phyloP scores from a whole-genome alignment of 2,888 invertebrate genomes.

The Crocallis elinguaria region DNA sequence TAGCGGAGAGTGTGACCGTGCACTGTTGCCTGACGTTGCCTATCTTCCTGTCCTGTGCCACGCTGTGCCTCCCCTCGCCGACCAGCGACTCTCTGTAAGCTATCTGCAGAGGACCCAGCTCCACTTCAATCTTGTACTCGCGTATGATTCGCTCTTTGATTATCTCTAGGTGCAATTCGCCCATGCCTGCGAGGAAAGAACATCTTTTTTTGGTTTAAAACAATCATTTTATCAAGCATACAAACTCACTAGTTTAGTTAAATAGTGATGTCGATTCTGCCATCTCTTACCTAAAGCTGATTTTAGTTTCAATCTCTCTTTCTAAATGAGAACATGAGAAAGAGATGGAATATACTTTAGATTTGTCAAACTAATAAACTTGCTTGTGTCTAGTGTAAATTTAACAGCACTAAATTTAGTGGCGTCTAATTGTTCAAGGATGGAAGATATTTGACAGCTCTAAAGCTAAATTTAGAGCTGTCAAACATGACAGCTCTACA shows the following conservation, averaged over 20 bases:
- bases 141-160: slow-evolving; percentile 94
- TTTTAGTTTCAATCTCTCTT: too few species aligned
- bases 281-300: too few species aligned
- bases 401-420: too few species aligned
- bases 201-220: not conserved
- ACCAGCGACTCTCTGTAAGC: slow-evolving; percentile 93
- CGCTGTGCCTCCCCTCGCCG: slow-evolving; percentile 68
- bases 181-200: slow-evolving; percentile 92
- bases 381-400: too few species aligned
- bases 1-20: slow-evolving; percentile 86
- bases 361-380: too few species aligned
- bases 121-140: slow-evolving; percentile 96
- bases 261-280: too few species aligned
- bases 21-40: slow-evolving; percentile 86
- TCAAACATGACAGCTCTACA: too few species aligned
- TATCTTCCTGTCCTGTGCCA: slow-evolving; percentile 86
- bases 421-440: too few species aligned
- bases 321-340: too few species aligned
- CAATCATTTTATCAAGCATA: not conserved
- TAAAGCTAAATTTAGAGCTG: too few species aligned
- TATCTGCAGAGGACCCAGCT: slow-evolving; percentile 95
- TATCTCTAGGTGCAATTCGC: slow-evolving; percentile 98
- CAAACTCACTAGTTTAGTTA: not conserved
- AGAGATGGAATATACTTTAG: too few species aligned
- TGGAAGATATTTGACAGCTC: too few species aligned